phyloP scores from a whole-genome alignment of 2,797 vertebrate species.

The Trachurus trachurus region DNA sequence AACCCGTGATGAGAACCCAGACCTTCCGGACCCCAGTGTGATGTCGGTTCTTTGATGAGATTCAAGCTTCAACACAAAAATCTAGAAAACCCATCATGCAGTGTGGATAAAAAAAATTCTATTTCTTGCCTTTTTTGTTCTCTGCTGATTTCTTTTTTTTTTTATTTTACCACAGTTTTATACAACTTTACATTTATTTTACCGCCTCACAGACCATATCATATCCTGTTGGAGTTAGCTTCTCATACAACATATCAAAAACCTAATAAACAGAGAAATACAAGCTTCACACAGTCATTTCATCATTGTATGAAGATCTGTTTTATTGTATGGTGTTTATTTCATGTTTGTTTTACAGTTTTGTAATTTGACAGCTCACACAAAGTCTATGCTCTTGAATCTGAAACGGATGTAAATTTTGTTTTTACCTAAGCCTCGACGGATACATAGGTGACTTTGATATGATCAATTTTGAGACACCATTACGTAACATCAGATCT shows the following conservation, averaged over 20 bases:
- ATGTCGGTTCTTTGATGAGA: not conserved
- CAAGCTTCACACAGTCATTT: constrained; percentile 4
- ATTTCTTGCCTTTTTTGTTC: not conserved
- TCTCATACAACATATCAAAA: not conserved
- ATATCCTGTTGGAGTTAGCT: not conserved
- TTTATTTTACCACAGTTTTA: not conserved
- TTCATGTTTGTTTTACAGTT: constrained; percentile 50
- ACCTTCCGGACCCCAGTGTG: not conserved
- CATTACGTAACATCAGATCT: constrained; percentile 60
- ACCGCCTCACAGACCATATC: not conserved
- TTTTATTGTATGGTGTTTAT: constrained; percentile 78
- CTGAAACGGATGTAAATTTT: constrained; percentile 51
- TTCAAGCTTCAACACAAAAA: not conserved
- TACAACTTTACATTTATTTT: not conserved
- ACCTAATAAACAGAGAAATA: constrained; percentile 48
- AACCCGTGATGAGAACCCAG: constrained; percentile 31
- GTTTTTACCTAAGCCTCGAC: constrained; percentile 48
- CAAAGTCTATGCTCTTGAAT: constrained; percentile 61
- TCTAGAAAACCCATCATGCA: not conserved
- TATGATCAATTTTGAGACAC: constrained; percentile 64
- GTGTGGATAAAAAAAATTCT: not conserved
- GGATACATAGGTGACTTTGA: constrained; percentile 62
- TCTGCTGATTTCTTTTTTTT: not conserved
- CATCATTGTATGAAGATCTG: constrained; percentile 66
- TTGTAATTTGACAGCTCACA: constrained; percentile 59